A percentile compares a stretch with the other conserved stretches of the same genome.
Evolutionary conservation across 2,888 invertebrate genomes (phyloP).

Genomic region (Belgica antarctica): DNA sequence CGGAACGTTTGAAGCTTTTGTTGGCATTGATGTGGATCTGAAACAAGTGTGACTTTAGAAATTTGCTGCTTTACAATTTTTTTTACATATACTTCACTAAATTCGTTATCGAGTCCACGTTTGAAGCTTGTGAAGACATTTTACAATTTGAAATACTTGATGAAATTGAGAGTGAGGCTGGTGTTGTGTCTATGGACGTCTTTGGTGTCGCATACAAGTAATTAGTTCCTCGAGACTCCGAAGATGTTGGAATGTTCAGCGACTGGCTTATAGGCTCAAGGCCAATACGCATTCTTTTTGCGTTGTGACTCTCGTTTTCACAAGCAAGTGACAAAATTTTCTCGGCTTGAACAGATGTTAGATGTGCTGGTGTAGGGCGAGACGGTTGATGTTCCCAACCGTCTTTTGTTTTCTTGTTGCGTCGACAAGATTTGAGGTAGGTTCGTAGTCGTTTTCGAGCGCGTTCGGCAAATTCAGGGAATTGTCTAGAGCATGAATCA

Average conservation of each 20-base stretch:
- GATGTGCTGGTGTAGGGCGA: slow-evolving; percentile 91
- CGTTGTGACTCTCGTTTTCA: slow-evolving; percentile 96
- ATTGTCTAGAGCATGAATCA: slow-evolving; percentile 94
- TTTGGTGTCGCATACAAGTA: slow-evolving; percentile 47
- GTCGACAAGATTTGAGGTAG: slow-evolving; percentile 90
- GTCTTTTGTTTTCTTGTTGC: slow-evolving; percentile 90
- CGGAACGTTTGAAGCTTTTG: no score
- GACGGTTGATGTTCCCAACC: slow-evolving; percentile 84
- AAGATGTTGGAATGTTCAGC: slow-evolving; percentile 58
- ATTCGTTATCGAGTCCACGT: slow-evolving; percentile 37
- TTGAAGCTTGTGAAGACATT: slow-evolving; percentile 28
- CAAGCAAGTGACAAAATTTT: slow-evolving; percentile 93
- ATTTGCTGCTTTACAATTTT: no score
- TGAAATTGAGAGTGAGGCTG: slow-evolving; percentile 33
- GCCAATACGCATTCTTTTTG: slow-evolving; percentile 93
- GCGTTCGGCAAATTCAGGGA: slow-evolving; percentile 93
- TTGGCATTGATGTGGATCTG: slow-evolving; percentile 19
- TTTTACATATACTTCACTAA: slow-evolving; percentile 37
- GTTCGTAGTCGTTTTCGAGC: slow-evolving; percentile 92
- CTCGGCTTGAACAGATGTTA: slow-evolving; percentile 95
- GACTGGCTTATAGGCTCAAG: slow-evolving; percentile 92
- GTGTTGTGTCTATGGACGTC: slow-evolving; percentile 39
- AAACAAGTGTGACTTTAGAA: no score
- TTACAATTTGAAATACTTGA: slow-evolving; percentile 26
- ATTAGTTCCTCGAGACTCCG: slow-evolving; percentile 25